Percentiles rank a stretch among this genome's conserved stretches.
Evolutionary conservation across 1,140 invertebrate genomes (phyloP).

Genomic region (Orius laevigatus): DNA sequence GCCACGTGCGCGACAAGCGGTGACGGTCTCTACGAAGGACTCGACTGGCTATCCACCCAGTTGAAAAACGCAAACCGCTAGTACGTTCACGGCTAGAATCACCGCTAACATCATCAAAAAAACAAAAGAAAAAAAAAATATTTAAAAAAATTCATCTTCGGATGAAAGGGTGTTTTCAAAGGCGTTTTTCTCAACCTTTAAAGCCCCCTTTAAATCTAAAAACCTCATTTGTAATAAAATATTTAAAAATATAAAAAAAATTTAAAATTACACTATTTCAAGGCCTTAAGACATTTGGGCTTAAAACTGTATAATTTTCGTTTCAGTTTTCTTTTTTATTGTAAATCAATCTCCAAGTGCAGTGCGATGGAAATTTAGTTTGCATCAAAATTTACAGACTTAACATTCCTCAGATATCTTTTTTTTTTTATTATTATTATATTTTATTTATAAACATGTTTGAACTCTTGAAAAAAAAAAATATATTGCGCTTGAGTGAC

Average conservation of each 20-base stretch:
- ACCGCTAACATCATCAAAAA: conserved; percentile 7
- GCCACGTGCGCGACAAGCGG: conserved; percentile 95
- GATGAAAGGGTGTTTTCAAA: background rate
- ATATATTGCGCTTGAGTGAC: conserved; percentile 17
- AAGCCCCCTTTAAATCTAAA: background rate
- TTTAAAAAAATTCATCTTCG: background rate
- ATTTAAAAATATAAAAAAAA: conserved; percentile 6
- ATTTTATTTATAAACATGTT: conserved; percentile 15
- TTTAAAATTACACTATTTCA: background rate
- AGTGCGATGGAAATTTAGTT: background rate
- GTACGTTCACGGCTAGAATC: background rate
- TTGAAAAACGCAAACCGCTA: conserved; percentile 30
- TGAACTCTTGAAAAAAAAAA: conserved; percentile 11
- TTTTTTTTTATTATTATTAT: conserved; percentile 13
- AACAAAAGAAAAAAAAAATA: conserved; percentile 4
- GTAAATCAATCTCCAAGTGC: background rate
- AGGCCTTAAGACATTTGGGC: background rate
- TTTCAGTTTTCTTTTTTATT: background rate
- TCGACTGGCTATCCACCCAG: conserved; percentile 96
- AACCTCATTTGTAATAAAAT: conserved; percentile 4
- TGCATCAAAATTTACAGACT: conserved; percentile 6
- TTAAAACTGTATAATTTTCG: background rate
- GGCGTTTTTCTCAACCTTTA: too few species aligned
- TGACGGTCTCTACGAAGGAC: conserved; percentile 89
- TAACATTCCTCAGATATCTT: conserved; percentile 13